These are phyloP conservation scores for Hydrotaea diabolus DNA, from an alignment of 2,888 invertebrate species.

Conservation along the genomic window DNA sequence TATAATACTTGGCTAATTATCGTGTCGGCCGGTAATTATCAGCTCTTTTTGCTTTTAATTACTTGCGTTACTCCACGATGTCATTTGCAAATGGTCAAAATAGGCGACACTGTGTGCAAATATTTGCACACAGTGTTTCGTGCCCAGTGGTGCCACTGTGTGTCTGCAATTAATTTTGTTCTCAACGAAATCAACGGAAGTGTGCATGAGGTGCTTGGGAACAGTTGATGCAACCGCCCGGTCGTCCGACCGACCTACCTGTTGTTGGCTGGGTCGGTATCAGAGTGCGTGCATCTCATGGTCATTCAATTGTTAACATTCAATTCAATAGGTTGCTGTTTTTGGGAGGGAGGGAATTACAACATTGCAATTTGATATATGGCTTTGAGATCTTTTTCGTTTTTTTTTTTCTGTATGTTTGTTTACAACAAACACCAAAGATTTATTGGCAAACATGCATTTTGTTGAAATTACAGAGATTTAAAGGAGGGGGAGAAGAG, in stretches of 20 bases:
- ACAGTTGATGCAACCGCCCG: no score
- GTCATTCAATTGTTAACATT: conserved; percentile 61
- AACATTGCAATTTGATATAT: background rate
- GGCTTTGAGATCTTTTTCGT: background rate
- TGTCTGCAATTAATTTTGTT: conserved; percentile 48
- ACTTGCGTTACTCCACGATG: background rate
- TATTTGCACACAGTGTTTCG: conserved; percentile 1
- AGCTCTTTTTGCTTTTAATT: conserved; percentile 50
- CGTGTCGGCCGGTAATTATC: conserved; percentile 63
- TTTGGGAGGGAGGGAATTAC: background rate
- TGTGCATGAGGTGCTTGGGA: background rate
- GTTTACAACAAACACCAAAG: background rate
- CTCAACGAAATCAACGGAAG: conserved; percentile 13
- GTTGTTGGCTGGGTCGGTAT: conserved; percentile 36
- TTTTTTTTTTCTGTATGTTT: background rate
- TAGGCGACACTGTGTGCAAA: background rate
- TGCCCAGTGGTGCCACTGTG: conserved; percentile 38
- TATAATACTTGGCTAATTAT: conserved; percentile 50
- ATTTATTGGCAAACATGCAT: background rate
- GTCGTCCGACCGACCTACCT: background rate
- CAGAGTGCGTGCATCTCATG: conserved; percentile 63
- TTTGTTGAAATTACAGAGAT: conserved; percentile 1
- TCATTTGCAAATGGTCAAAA: conserved; percentile 38
- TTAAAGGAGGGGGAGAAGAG: background rate
- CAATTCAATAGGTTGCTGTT: background rate